phyloP scores from a whole-genome alignment of 2,113 vertebrate species.

The Brachyhypopomus occidentalis region DNA sequence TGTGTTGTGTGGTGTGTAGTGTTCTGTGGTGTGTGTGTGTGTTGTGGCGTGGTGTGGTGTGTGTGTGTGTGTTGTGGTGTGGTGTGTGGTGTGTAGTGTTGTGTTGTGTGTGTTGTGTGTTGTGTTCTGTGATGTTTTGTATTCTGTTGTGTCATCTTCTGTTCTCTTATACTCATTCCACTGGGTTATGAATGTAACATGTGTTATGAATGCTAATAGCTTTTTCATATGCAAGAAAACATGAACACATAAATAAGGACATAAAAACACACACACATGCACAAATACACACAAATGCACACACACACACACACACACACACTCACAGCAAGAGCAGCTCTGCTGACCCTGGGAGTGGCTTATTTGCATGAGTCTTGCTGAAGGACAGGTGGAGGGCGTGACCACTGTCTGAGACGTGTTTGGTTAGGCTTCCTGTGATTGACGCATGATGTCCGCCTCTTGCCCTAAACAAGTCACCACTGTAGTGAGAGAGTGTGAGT shows the following conservation, averaged over 20 bases:
- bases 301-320: constrained; percentile 41
- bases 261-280: constrained; percentile 23
- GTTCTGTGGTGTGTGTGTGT: background rate
- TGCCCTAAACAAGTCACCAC: background rate
- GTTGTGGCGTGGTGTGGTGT: background rate
- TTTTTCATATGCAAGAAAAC: constrained; percentile 31
- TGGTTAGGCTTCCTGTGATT: constrained; percentile 21
- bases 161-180: background rate
- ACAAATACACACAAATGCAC: constrained; percentile 24
- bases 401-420: constrained; percentile 24
- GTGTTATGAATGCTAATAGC: constrained; percentile 52
- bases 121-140: background rate
- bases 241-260: constrained; percentile 34
- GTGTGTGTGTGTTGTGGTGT: background rate
- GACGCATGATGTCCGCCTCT: constrained; percentile 14
- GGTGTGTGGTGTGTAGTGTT: background rate
- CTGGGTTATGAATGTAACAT: constrained; percentile 1
- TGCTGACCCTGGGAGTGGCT: constrained; percentile 26
- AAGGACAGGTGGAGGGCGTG: constrained; percentile 49
- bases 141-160: background rate
- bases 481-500: background rate
- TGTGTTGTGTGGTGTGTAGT: too few species aligned
- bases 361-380: constrained; percentile 38
- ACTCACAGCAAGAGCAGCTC: constrained; percentile 32
- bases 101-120: background rate